Evolutionary conservation across 2,797 vertebrate genomes (phyloP).

Genomic region (Syngnathus rostellatus): DNA sequence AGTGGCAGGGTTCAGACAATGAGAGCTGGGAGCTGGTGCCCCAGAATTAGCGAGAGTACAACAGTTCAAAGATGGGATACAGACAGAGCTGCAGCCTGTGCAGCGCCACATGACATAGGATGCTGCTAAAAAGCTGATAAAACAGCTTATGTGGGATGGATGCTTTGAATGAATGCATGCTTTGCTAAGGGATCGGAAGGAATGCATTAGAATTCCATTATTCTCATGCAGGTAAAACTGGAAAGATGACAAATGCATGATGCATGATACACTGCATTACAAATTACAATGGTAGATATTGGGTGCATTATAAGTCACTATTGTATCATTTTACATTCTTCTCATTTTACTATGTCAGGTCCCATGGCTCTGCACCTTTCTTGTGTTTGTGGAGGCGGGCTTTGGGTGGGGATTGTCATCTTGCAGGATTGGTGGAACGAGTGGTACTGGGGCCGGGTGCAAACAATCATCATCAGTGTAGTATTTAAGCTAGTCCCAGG

Average conservation of each 20-base stretch:
- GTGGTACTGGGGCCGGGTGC: no score
- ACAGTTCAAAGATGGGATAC: slow-evolving; percentile 22
- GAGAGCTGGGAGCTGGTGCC: slow-evolving; percentile 41
- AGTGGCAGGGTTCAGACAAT: slow-evolving; percentile 54
- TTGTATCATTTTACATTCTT: no score
- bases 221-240: neutral
- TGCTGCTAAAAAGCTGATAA: slow-evolving; percentile 29
- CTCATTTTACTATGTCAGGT: no score
- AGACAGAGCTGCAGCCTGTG: slow-evolving; percentile 10
- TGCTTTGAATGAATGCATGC: neutral
- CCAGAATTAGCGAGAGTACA: slow-evolving; percentile 33
- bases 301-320: no score
- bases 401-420: no score
- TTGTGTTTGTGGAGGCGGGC: no score
- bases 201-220: neutral
- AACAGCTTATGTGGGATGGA: slow-evolving; percentile 16
- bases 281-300: neutral
- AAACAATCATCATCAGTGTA: no score
- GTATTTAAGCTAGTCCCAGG: no score
- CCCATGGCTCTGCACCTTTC: no score
- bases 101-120: slow-evolving; percentile 12
- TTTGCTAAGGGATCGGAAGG: neutral
- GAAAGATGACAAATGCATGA: neutral
- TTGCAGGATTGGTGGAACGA: no score
- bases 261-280: neutral